phyloP scores from a whole-genome alignment of 2,888 invertebrate genomes.

The Lepidocyrtoides sp. region DNA sequence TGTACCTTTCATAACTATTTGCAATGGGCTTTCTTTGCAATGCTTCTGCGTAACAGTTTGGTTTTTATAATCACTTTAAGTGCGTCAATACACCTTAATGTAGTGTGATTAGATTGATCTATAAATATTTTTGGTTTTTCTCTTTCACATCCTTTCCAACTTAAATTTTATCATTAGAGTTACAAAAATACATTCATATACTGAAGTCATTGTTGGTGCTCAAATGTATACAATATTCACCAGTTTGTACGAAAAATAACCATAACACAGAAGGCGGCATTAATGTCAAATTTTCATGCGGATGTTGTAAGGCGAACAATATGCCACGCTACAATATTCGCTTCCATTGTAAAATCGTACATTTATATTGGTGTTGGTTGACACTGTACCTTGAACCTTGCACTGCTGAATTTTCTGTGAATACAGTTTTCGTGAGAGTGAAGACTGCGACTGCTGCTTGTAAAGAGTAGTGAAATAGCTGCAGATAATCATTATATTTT shows the following conservation, averaged over 20 bases:
- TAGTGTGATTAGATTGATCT: neutral
- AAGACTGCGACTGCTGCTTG: neutral
- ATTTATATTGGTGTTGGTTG: neutral
- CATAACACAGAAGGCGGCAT: neutral
- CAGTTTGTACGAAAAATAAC: no score
- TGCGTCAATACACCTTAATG: no score
- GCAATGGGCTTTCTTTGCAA: no score
- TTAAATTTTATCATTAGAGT: slow-evolving; percentile 42
- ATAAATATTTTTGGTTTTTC: neutral
- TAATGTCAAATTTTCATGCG: neutral
- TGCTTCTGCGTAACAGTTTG: no score
- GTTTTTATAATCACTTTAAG: no score
- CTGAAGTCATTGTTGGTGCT: neutral
- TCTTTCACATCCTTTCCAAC: neutral
- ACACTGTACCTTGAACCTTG: neutral
- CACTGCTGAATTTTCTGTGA: neutral
- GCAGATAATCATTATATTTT: slow-evolving; percentile 28
- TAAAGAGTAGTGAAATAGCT: neutral
- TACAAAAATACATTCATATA: no score
- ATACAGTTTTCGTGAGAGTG: neutral
- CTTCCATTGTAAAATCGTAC: neutral
- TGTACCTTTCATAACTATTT: no score
- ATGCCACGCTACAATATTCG: neutral
- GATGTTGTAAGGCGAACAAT: neutral
- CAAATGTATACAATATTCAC: neutral